Evolutionary conservation across 2,888 invertebrate species (phyloP).

Genomic region (Diogma glabrata): DNA sequence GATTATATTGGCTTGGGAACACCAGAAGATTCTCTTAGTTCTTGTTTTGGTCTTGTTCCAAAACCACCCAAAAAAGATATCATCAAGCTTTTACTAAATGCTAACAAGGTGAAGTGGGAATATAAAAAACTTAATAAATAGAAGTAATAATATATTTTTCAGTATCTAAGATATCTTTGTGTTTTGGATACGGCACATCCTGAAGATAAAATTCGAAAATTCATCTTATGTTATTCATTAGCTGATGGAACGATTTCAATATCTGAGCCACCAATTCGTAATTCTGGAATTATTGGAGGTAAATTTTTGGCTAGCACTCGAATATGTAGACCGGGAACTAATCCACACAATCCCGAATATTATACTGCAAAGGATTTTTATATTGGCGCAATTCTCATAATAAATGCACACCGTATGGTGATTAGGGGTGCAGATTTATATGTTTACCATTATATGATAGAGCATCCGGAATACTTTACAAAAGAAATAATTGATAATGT

Average conservation of each 20-base stretch:
- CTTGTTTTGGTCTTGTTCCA: slow-evolving; percentile 56
- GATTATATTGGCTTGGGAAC: slow-evolving; percentile 43
- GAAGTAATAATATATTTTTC: background rate
- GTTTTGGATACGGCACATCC: slow-evolving; percentile 66
- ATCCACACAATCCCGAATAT: slow-evolving; percentile 58
- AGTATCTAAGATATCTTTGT: slow-evolving; percentile 60
- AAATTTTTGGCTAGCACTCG: slow-evolving; percentile 57
- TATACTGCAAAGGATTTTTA: slow-evolving; percentile 69
- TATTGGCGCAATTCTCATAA: slow-evolving; percentile 60
- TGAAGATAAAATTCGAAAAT: slow-evolving; percentile 62
- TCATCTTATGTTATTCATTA: slow-evolving; percentile 63
- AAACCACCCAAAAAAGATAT: slow-evolving; percentile 64
- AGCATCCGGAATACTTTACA: slow-evolving; percentile 59
- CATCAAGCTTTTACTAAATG: slow-evolving; percentile 61
- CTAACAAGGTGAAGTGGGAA: slow-evolving; percentile 41
- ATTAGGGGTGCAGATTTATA: slow-evolving; percentile 66
- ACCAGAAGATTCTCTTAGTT: slow-evolving; percentile 65
- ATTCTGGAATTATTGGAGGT: slow-evolving; percentile 66
- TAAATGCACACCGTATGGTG: slow-evolving; percentile 63
- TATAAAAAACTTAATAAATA: background rate
- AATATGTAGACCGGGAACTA: slow-evolving; percentile 55
- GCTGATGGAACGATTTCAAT: slow-evolving; percentile 65
- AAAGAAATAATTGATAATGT: slow-evolving; percentile 53
- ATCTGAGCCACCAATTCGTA: slow-evolving; percentile 56
- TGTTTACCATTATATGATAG: slow-evolving; percentile 65